phyloP scores from a whole-genome alignment of 1,140 invertebrate genomes.

The Saccostrea echinata region DNA sequence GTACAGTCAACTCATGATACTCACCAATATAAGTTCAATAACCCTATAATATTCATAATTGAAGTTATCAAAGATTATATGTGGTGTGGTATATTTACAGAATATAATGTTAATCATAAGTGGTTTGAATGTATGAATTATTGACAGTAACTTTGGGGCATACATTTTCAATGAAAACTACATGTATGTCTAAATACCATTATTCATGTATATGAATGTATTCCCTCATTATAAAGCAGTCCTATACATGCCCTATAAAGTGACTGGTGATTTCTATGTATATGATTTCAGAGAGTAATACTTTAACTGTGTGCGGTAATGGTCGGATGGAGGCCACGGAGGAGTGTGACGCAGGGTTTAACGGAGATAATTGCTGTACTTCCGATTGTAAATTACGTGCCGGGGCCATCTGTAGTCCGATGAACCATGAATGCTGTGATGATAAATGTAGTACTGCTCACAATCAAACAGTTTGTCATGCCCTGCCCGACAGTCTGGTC shows the following conservation, averaged over 20 bases:
- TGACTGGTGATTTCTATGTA: not conserved
- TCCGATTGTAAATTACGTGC: slow-evolving; percentile 59
- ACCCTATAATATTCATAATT: no score
- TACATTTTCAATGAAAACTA: no score
- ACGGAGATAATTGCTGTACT: slow-evolving; percentile 70
- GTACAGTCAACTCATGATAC: no score
- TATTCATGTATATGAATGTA: no score
- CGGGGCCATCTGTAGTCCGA: slow-evolving; percentile 84
- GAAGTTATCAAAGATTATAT: no score
- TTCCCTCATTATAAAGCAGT: no score
- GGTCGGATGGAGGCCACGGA: slow-evolving; percentile 67
- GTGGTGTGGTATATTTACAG: no score
- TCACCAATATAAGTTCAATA: no score
- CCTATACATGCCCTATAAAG: not conserved
- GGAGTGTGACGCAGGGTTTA: slow-evolving; percentile 74
- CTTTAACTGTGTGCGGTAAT: slow-evolving; percentile 69
- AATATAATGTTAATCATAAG: no score
- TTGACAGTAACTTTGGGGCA: no score
- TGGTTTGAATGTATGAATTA: no score
- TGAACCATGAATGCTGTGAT: slow-evolving; percentile 95
- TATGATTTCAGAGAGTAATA: slow-evolving; percentile 1
- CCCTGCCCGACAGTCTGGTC: slow-evolving; percentile 87
- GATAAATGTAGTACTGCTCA: slow-evolving; percentile 90
- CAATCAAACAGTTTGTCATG: slow-evolving; percentile 86
- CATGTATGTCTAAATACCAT: no score